Conservation (phyloP, 2,888 invertebrate species). For the Idaea straminata region DNA sequence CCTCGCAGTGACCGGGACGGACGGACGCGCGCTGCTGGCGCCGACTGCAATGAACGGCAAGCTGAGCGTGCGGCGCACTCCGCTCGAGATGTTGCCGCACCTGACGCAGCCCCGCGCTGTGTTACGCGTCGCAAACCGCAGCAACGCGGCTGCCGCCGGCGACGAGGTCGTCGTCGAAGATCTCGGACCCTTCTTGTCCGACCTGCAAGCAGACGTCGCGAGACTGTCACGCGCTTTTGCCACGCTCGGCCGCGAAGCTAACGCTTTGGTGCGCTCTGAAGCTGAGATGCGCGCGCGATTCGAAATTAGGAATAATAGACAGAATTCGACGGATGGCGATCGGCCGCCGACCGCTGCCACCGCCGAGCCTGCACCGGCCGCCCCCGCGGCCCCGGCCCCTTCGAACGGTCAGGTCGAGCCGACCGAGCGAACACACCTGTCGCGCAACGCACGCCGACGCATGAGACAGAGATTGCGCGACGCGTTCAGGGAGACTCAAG, state of each 20-base stretch:
- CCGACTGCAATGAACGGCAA: constrained; percentile 55
- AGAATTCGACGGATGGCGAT: no score
- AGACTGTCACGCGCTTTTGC: constrained; percentile 61
- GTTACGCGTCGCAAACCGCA: constrained; percentile 65
- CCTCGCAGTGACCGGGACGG: constrained; percentile 51
- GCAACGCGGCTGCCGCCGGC: constrained; percentile 32
- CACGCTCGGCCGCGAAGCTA: constrained; percentile 57
- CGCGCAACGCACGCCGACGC: constrained; percentile 63
- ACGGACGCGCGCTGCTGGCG: constrained; percentile 57
- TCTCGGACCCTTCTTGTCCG: constrained; percentile 57
- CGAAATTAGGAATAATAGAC: constrained; percentile 32
- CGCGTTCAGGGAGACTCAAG: constrained; percentile 44
- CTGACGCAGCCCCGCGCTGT: constrained; percentile 65
- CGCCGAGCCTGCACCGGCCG: constrained; percentile 17
- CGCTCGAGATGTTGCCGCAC: constrained; percentile 47
- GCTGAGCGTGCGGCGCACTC: constrained; percentile 58
- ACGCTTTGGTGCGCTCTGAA: constrained; percentile 50
- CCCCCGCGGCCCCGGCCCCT: constrained; percentile 12
- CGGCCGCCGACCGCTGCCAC: constrained; percentile 13
- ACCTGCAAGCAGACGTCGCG: constrained; percentile 60
- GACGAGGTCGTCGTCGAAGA: constrained; percentile 35
- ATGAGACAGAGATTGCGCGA: constrained; percentile 58
- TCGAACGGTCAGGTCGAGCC: neutral
- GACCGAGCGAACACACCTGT: constrained; percentile 27
- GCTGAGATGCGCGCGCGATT: constrained; percentile 49